phyloP scores from a whole-genome alignment of 2,113 vertebrate genomes.

The Gulo gulo region DNA sequence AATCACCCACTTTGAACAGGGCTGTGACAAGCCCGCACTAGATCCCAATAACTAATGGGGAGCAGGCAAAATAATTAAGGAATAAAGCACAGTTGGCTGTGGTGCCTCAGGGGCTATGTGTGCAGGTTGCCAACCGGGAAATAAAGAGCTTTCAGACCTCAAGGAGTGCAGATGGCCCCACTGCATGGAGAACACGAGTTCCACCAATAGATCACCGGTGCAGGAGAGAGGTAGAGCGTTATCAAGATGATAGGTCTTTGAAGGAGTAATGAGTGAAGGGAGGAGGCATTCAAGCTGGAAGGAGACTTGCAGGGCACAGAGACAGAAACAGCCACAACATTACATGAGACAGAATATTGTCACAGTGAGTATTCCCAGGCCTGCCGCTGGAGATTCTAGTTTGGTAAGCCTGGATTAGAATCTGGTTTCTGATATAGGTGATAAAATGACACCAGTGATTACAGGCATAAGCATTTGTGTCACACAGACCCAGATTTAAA shows the following conservation, averaged over 20 bases:
- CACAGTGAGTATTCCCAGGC: background rate
- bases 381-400: too few relatives aligned
- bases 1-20: background rate
- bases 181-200: background rate
- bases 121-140: background rate
- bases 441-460: background rate
- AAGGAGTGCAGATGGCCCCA: background rate
- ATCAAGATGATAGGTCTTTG: background rate
- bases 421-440: background rate
- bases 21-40: constrained; percentile 25
- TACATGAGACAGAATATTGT: too few relatives aligned
- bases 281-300: background rate
- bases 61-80: constrained; percentile 52
- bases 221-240: background rate
- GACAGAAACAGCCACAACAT: too few relatives aligned
- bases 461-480: background rate
- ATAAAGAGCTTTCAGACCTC: background rate
- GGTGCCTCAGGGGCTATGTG: background rate
- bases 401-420: background rate
- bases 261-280: too few relatives aligned
- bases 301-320: background rate
- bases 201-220: background rate
- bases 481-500: background rate
- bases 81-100: background rate
- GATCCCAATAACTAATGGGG: constrained; percentile 25